Conservation (phyloP, 30 jellyfish, hydroid and myxozoan species). For the Cassiopea xamachana region DNA sequence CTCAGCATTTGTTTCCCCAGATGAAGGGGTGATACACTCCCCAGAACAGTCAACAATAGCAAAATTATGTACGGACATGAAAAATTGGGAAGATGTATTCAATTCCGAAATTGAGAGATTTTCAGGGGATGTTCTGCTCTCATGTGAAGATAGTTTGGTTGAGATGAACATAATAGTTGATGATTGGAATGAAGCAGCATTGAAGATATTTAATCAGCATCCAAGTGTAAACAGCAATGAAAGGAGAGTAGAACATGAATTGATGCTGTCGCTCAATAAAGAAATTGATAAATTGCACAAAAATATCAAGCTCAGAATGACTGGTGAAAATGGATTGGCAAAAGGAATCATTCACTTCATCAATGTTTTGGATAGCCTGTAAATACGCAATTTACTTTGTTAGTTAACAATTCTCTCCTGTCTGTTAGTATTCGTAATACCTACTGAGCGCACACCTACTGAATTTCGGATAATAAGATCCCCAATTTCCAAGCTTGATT, state of each 20-base stretch:
- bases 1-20: slow-evolving; percentile 82
- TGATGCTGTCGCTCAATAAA: slow-evolving; percentile 73
- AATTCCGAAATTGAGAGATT: slow-evolving; percentile 86
- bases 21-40: slow-evolving; percentile 83
- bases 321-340: slow-evolving; percentile 97
- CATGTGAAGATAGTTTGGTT: slow-evolving; percentile 87
- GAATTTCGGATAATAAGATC: too few relatives aligned
- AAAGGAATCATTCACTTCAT: slow-evolving; percentile 74
- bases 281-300: slow-evolving; percentile 80
- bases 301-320: slow-evolving; percentile 79
- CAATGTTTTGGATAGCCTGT: slow-evolving; percentile 83
- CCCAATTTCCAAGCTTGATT: too few relatives aligned
- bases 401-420: neutral
- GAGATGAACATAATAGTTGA: slow-evolving; percentile 76
- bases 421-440: too few relatives aligned
- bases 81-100: slow-evolving; percentile 90
- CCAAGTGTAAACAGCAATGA: slow-evolving; percentile 40
- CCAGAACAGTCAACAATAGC: slow-evolving; percentile 47
- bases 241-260: slow-evolving; percentile 69
- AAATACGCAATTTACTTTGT: slow-evolving; percentile 7
- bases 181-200: slow-evolving; percentile 78
- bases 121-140: slow-evolving; percentile 89
- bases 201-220: slow-evolving; percentile 69
- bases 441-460: too few relatives aligned
- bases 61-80: slow-evolving; percentile 67